Base-by-base conservation (phyloP, 2,888 invertebrate genomes). In the Thumatha senex region DNA sequence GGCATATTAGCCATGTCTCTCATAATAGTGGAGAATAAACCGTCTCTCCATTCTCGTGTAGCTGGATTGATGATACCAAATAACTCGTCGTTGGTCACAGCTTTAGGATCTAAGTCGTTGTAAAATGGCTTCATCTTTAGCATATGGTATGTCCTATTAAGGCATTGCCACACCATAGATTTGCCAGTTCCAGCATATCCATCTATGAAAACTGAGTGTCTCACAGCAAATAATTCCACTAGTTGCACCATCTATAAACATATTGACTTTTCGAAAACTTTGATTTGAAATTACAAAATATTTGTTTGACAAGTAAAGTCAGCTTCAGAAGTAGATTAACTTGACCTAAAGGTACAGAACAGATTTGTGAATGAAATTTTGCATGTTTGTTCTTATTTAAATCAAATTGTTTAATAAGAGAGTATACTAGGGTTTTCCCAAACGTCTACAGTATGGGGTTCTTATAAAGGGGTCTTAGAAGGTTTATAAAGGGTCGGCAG, bases 21-120 rank as follows among this genome's bases (percentile, higher is more conserved):
- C 96, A 98, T 98, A 48, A 98, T 94, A 0, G 96, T 95, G 0
- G 98, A 98, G 78, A 98, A 96, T 45, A 98, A 87, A n/a, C 98
- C 97, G 88, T 93, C 91, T 75, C 96, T 98, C 98, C 98, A 98
- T 86, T 98, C 98, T 70, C 98, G 93, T 0, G 98, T 98, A 0
- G 97, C 92, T 0, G 98, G 97, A 89, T 98, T 98, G 52, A 98
- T 98, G 47, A 98, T 95, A 7, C 98, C 98, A 84, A 98, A 98
- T 34, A 98, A 88, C 80, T 98, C 98, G 76, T 98, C 97, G 76
- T 98, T 98, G 0, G 98, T 98, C 7, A 98, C 98, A 10, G 98
- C 98, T 82, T 98, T 98, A 0, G 98, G 98, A 80, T 98, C 98
- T n/a, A 98, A 90, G 80, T 98, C 98, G 71, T 96, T 96, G 65